Conservation (phyloP, 2,888 invertebrate species). For the Drosophila falleni region DNA sequence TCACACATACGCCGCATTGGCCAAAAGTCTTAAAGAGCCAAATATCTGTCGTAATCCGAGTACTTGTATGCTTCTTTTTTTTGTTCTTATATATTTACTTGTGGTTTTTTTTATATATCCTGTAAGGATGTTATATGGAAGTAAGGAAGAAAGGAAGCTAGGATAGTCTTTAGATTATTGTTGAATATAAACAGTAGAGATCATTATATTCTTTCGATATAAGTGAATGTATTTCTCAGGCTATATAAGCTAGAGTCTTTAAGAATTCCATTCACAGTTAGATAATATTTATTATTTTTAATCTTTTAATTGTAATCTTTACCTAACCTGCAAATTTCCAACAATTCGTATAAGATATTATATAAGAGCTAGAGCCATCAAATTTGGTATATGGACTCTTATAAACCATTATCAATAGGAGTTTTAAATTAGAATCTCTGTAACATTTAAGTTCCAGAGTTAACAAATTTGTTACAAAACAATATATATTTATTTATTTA, state of each 20-base stretch:
- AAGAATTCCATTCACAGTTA: neutral
- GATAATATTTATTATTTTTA: neutral
- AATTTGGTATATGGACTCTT: neutral
- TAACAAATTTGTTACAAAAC: no score
- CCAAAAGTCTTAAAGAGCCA: neutral
- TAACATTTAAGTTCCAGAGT: neutral
- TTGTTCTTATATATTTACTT: neutral
- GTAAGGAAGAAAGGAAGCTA: no score
- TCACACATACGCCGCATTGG: constrained; percentile 31
- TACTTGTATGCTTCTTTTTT: neutral
- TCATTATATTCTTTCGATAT: neutral
- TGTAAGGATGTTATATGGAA: neutral
- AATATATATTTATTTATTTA: no score
- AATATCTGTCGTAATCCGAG: neutral
- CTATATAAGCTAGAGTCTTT: neutral
- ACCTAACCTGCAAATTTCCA: neutral
- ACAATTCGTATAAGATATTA: no score
- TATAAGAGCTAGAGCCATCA: neutral
- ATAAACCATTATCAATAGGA: no score
- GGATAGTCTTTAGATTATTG: neutral
- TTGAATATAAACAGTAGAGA: neutral
- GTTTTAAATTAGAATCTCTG: neutral
- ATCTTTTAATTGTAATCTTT: neutral
- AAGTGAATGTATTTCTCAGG: neutral
- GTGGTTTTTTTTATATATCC: neutral